Evolutionary conservation across 2,888 invertebrate genomes (phyloP).

Genomic region (Drosophila recens): DNA sequence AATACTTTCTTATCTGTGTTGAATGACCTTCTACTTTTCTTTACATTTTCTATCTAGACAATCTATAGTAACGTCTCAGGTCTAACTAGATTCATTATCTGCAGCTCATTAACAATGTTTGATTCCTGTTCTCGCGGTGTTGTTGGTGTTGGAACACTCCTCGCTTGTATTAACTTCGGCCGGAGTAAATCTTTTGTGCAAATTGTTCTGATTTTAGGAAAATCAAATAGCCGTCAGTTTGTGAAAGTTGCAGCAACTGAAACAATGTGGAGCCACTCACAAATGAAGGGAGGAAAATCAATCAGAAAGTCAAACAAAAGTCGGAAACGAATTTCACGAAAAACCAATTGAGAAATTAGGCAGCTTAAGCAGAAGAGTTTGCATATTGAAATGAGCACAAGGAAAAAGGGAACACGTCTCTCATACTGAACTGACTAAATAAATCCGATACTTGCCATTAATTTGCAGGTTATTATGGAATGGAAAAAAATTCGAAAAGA

Average conservation of each 20-base stretch:
- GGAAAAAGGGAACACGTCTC: not conserved
- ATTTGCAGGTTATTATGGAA: conserved; percentile 58
- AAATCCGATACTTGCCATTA: conserved; percentile 56
- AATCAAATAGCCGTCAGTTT: conserved; percentile 8
- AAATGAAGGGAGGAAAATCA: conserved; percentile 37
- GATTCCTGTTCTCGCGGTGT: not conserved
- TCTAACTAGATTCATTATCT: not conserved
- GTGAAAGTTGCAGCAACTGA: conserved; percentile 9
- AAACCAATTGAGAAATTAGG: conserved; percentile 37
- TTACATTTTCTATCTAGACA: too few species aligned
- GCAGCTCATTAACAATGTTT: conserved; percentile 1
- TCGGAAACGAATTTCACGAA: conserved; percentile 14
- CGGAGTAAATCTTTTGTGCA: conserved; percentile 19
- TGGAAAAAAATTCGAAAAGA: not conserved
- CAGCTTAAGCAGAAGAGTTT: conserved; percentile 42
- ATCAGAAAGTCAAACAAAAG: conserved; percentile 53
- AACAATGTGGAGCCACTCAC: conserved; percentile 15
- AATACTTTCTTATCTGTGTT: too few species aligned
- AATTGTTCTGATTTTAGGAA: conserved; percentile 6
- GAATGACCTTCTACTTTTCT: too few species aligned
- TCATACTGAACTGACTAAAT: conserved; percentile 4
- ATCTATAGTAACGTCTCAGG: not conserved
- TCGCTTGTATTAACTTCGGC: not conserved
- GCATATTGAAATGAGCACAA: conserved; percentile 47
- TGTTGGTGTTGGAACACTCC: not conserved